Conservation (phyloP, 1,140 invertebrate species). For the Drosophila eugracilis region DNA sequence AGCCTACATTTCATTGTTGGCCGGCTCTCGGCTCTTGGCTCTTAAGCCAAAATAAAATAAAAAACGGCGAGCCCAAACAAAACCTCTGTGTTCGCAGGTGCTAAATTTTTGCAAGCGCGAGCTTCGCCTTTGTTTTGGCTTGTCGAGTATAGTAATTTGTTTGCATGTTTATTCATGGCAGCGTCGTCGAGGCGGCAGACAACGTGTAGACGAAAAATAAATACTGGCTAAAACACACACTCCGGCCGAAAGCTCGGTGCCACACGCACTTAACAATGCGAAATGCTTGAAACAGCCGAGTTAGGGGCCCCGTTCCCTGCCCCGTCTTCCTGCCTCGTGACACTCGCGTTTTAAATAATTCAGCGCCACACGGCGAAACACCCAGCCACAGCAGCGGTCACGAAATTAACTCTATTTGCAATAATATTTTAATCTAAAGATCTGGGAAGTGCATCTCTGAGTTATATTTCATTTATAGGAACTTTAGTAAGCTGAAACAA, state of each 20-base stretch:
- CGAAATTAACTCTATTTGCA: background rate
- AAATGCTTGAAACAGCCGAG: slow-evolving; percentile 42
- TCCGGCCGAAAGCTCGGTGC: slow-evolving; percentile 1
- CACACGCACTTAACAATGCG: slow-evolving; percentile 35
- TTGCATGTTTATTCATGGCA: slow-evolving; percentile 67
- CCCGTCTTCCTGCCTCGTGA: background rate
- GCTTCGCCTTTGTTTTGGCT: slow-evolving; percentile 40
- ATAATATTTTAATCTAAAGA: too few relatives aligned
- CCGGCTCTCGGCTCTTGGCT: background rate
- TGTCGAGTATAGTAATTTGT: slow-evolving; percentile 69
- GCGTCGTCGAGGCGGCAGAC: slow-evolving; percentile 54
- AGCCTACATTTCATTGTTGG: slow-evolving; percentile 67
- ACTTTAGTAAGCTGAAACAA: too few relatives aligned
- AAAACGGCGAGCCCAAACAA: slow-evolving; percentile 19
- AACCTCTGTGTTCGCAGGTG: slow-evolving; percentile 38
- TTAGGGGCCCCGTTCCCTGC: slow-evolving; percentile 7
- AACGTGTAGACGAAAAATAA: slow-evolving; percentile 69
- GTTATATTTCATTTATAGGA: too few relatives aligned
- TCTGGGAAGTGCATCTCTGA: too few relatives aligned
- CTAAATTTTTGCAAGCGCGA: slow-evolving; percentile 42
- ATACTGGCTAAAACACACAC: slow-evolving; percentile 38
- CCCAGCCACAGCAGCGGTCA: background rate
- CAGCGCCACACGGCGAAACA: slow-evolving; percentile 25
- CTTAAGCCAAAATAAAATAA: background rate
- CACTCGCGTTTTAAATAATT: slow-evolving; percentile 65